A percentile compares a stretch with the other conserved stretches of the same genome.
Evolutionary conservation across 2,113 vertebrate genomes (phyloP).

Genomic region (Salvelinus alpinus): DNA sequence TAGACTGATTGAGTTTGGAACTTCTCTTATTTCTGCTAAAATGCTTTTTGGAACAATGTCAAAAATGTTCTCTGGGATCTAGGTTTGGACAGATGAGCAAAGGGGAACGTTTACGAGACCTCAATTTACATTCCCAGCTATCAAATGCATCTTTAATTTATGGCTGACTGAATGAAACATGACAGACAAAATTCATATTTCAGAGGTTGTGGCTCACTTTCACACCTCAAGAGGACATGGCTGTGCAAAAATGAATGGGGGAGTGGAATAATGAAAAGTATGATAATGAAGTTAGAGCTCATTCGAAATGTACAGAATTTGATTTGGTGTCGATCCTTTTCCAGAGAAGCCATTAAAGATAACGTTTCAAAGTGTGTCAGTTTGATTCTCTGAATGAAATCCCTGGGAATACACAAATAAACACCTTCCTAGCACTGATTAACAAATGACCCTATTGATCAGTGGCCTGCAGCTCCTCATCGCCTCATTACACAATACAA

Average conservation of each 20-base stretch:
- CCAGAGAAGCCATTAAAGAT: no score
- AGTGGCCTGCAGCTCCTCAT: no score
- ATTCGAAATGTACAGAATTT: no score
- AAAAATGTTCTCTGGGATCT: conserved; percentile 46
- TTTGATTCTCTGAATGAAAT: conserved; percentile 23
- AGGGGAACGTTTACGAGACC: neutral
- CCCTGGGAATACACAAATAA: conserved; percentile 29
- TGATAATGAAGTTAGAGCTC: no score
- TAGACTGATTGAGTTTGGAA: neutral
- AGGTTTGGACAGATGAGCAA: conserved; percentile 15
- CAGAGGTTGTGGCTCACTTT: neutral
- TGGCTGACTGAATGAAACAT: conserved; percentile 10
- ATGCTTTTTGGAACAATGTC: conserved; percentile 49
- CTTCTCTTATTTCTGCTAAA: conserved; percentile 51
- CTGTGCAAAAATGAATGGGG: no score
- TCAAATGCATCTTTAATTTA: conserved; percentile 28
- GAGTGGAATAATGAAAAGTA: no score
- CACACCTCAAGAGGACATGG: neutral
- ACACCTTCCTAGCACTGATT: conserved; percentile 29
- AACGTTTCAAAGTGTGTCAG: neutral
- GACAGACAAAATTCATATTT: neutral
- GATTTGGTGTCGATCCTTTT: no score
- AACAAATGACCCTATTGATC: conserved; percentile 13
- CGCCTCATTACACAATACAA: no score
- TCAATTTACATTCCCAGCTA: conserved; percentile 5